These are phyloP conservation scores for Malurus alboscapulatus DNA, from an alignment of 2,113 vertebrate genomes.

Conservation along the genomic window DNA sequence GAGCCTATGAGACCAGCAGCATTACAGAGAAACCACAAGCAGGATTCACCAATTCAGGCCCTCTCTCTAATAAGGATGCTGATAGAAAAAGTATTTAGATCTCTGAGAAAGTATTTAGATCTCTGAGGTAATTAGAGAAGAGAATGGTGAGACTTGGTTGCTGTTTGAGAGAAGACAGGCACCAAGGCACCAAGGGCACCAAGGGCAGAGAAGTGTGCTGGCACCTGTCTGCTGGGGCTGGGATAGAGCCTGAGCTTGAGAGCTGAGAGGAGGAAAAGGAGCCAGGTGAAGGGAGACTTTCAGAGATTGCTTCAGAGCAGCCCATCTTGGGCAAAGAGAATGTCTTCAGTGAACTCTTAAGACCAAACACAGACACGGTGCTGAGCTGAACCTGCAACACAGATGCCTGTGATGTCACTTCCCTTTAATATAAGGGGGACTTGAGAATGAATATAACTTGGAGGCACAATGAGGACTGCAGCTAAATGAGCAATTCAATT, in stretches of 20 bases:
- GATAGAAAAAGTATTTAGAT: not conserved
- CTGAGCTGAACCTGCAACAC: not conserved
- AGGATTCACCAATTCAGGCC: not conserved
- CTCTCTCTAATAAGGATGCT: not conserved
- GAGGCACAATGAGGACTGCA: not conserved
- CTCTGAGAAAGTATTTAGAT: not conserved
- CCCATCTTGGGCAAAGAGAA: not conserved
- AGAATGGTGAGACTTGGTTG: not conserved
- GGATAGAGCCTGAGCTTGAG: not conserved
- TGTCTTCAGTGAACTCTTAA: not conserved
- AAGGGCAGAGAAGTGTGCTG: not conserved
- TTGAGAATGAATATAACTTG: not conserved
- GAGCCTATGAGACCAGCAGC: not conserved
- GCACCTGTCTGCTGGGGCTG: fast-evolving
- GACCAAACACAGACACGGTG: not conserved
- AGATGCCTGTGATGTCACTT: fast-evolving
- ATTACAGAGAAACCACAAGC: not conserved
- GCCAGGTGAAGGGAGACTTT: not conserved
- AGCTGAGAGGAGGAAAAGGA: not conserved
- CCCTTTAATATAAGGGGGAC: not conserved
- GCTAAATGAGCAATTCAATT: not conserved
- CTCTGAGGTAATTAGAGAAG: not conserved
- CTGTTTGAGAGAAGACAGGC: not conserved
- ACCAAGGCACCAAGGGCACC: not conserved
- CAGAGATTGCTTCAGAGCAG: not conserved